These are phyloP conservation scores for Plusia festucae DNA, from an alignment of 2,888 invertebrate genomes.

Conservation along the genomic window DNA sequence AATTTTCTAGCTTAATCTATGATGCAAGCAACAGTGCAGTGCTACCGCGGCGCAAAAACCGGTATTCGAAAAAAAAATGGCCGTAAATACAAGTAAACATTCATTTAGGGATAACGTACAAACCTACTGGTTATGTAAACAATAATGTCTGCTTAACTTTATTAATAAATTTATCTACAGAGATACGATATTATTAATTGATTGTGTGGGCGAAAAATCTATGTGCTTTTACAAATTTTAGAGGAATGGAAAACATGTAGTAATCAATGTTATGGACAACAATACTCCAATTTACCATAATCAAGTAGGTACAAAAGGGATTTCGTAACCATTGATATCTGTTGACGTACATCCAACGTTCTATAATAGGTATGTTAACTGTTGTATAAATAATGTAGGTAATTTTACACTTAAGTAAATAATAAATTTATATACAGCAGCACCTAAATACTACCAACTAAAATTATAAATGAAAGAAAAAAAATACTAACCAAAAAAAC, in stretches of 20 bases:
- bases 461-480: no score
- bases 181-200: neutral
- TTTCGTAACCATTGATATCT: no score
- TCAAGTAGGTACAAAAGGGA: no score
- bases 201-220: neutral
- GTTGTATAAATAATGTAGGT: neutral
- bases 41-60: constrained; percentile 62
- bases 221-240: neutral
- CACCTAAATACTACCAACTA: no score
- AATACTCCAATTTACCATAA: neutral
- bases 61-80: constrained; percentile 54
- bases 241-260: neutral
- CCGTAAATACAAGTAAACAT: constrained; percentile 40
- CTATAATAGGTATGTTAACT: neutral
- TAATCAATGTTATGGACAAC: neutral
- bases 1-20: constrained; percentile 55
- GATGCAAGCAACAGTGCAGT: constrained; percentile 55
- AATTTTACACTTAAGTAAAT: no score
- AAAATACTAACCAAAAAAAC: no score
- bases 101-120: constrained; percentile 30
- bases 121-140: constrained; percentile 28
- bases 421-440: no score
- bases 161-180: neutral
- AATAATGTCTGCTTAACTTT: constrained; percentile 18
- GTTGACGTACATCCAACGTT: neutral